Base-by-base conservation (phyloP, 2,113 vertebrate species). In the Podocnemis expansa region DNA sequence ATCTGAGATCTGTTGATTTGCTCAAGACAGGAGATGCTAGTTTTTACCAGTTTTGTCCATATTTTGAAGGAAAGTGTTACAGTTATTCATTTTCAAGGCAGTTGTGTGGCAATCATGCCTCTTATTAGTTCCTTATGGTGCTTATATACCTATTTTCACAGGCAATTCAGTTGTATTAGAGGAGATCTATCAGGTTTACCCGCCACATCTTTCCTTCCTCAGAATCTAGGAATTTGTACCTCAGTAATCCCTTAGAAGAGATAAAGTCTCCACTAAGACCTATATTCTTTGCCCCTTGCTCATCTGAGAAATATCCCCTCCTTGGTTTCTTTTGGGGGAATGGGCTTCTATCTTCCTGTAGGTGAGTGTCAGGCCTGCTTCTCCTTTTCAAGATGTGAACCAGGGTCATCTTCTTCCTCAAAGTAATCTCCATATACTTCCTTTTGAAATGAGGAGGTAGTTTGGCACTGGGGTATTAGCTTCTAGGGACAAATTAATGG, bases 81-180 rank as follows among this genome's bases (percentile, higher is more conserved):
- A 16, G 1, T 60, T 95, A 73, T 95, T 91, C 41, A 78, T 54
- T 31, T 43, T 93, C 47, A 85, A 11, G 24, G 55, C 75, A 80
- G 29, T 73, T 73, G 88, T 91, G 73, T 82, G 14, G 14, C 47
- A 82, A 43, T 88, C 60, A 54, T 89, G 5, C 14, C 67, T 96
- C 88, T 41, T 78, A 94, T 88, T 95, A 83, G 75, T 80, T 79
- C 55, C 38, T 91, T 75, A 75, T 91, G 54, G 49, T 94, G 56
- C 95, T 84, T 87, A 73, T 55, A 79, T 25, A 54, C 80, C 75
- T 94, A 0, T 87, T 97, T 95, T 89, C 84, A 85, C 47, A 88
- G 88, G 17, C 31, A 80, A 22, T 92, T 29, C 51, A 84, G 70
- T 55, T 89, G 41, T 81, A 41, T 67, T 90, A 60, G 75, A 58